A percentile compares a stretch with the other conserved stretches of the same genome.
These are phyloP conservation scores for Philopotamus ludificatus DNA, from an alignment of 1,140 invertebrate genomes.

Conservation along the genomic window DNA sequence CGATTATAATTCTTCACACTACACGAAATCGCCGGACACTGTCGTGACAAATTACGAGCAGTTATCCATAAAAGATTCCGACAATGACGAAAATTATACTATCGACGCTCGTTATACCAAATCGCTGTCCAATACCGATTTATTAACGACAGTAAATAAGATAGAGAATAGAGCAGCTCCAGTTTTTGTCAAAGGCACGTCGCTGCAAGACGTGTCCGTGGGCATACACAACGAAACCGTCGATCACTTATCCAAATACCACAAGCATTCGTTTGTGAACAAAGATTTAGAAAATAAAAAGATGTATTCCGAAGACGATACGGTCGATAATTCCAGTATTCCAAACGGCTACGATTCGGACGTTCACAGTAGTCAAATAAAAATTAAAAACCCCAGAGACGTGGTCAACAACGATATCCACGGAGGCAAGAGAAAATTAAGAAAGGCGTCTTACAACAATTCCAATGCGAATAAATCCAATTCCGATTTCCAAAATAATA, in stretches of 20 bases:
- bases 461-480: constrained; percentile 42
- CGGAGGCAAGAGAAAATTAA: neutral
- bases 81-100: neutral
- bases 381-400: neutral
- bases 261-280: constrained; percentile 16
- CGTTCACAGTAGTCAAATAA: neutral
- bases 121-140: constrained; percentile 32
- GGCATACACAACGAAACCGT: neutral
- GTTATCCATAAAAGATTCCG: neutral
- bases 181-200: constrained; percentile 47
- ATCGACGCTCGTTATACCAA: constrained; percentile 14
- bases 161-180: constrained; percentile 47
- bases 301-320: neutral
- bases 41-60: neutral
- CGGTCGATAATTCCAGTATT: constrained; percentile 38
- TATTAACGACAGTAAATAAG: constrained; percentile 18
- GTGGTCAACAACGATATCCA: neutral
- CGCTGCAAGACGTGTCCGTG: constrained; percentile 47
- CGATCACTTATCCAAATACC: neutral
- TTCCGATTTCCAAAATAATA: neutral
- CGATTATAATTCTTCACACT: constrained; percentile 3
- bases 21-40: neutral
- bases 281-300: constrained; percentile 15
- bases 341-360: neutral
- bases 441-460: neutral